phyloP scores from a whole-genome alignment of 2,113 vertebrate species.

The Eulacestoma nigropectus region DNA sequence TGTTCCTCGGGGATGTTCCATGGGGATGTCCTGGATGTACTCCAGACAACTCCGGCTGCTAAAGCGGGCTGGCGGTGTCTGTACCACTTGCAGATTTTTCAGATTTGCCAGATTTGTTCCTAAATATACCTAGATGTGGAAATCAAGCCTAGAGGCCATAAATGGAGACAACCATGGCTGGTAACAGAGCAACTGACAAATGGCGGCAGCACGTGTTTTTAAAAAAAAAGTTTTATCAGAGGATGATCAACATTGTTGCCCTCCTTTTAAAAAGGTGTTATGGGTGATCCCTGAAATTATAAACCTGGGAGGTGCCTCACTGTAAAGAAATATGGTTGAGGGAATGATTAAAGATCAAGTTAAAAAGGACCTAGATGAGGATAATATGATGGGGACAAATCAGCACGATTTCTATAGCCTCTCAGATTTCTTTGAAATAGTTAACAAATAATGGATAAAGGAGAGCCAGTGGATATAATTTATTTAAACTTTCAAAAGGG shows the following conservation, averaged over 20 bases:
- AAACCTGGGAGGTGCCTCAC: constrained; percentile 12
- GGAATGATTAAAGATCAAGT: constrained; percentile 51
- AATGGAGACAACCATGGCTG: background rate
- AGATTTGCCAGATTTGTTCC: background rate
- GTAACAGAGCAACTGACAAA: background rate
- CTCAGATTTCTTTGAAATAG: constrained; percentile 63
- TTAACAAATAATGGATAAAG: constrained; percentile 72
- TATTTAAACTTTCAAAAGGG: constrained; percentile 68
- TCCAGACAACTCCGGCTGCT: fast-evolving
- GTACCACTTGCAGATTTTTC: background rate
- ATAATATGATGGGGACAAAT: constrained; percentile 55
- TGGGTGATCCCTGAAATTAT: constrained; percentile 22
- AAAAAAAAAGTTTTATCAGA: background rate
- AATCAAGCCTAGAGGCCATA: background rate
- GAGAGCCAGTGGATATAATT: constrained; percentile 61
- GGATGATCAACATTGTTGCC: background rate
- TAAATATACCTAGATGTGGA: background rate
- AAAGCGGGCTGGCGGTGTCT: background rate
- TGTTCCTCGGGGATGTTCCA: background rate
- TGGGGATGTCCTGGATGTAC: too few species aligned
- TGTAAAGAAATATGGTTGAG: constrained; percentile 34
- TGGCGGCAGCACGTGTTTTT: fast-evolving
- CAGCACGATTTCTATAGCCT: constrained; percentile 58
- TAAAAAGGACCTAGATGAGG: constrained; percentile 50
- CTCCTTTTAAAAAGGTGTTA: background rate